phyloP scores from a whole-genome alignment of 2,888 invertebrate genomes.

The Meganola albula region DNA sequence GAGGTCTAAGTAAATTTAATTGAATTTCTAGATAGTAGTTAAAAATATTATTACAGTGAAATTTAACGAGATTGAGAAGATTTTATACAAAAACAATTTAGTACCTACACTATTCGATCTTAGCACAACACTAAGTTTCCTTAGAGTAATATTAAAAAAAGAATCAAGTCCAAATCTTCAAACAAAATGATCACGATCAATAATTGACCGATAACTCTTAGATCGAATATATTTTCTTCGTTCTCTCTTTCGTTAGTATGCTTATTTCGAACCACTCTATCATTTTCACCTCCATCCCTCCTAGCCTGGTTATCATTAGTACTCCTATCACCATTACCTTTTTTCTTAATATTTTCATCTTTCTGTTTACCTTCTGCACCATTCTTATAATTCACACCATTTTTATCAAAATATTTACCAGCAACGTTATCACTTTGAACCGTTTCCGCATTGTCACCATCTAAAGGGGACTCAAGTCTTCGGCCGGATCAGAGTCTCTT shows the following conservation, averaged over 20 bases:
- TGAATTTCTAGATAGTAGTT: slow-evolving; percentile 22
- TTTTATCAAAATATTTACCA: too few relatives aligned
- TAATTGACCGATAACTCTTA: slow-evolving; percentile 54
- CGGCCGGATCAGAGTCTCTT: slow-evolving; percentile 71
- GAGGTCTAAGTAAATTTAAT: slow-evolving; percentile 25
- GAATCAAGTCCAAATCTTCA: slow-evolving; percentile 41
- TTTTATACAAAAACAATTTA: slow-evolving; percentile 17
- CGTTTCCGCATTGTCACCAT: too few relatives aligned
- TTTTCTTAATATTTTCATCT: slow-evolving; percentile 6
- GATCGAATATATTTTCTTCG: slow-evolving; percentile 33
- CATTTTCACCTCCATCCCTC: slow-evolving; percentile 24
- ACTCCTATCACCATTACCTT: slow-evolving; percentile 20
- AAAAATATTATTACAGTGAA: slow-evolving; percentile 13
- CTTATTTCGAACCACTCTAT: slow-evolving; percentile 40
- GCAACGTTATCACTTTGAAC: too few relatives aligned
- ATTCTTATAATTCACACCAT: slow-evolving; percentile 12
- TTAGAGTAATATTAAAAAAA: slow-evolving; percentile 45
- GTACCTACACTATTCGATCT: slow-evolving; percentile 11
- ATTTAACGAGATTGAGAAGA: slow-evolving; percentile 17
- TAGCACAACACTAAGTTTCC: slow-evolving; percentile 14
- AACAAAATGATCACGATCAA: slow-evolving; percentile 53
- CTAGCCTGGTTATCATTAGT: slow-evolving; percentile 13
- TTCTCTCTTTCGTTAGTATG: slow-evolving; percentile 50
- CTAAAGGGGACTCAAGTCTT: too few relatives aligned
- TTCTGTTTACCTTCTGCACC: slow-evolving; percentile 3